phyloP scores from a whole-genome alignment of 1,140 invertebrate species.

The Physella acuta region DNA sequence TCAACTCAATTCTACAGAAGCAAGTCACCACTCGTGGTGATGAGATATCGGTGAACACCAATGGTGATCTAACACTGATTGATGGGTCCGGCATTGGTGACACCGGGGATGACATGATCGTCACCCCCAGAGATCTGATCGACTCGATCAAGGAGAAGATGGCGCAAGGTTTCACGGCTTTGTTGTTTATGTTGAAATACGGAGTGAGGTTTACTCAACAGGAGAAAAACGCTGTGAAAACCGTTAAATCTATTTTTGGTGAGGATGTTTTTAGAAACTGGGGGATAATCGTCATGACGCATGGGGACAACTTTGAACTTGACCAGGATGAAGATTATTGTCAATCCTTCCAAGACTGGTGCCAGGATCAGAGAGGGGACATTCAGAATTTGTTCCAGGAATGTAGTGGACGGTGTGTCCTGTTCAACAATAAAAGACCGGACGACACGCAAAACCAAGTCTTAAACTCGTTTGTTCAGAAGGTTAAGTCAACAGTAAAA shows the following conservation, averaged over 20 bases:
- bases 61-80: no score
- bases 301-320: constrained; percentile 8
- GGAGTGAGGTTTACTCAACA: background rate
- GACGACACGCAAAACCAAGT: no score
- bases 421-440: constrained; percentile 1
- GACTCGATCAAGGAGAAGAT: background rate
- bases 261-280: constrained; percentile 3
- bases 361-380: background rate
- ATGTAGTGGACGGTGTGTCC: background rate
- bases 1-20: background rate
- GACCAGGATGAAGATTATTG: background rate
- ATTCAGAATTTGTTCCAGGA: background rate
- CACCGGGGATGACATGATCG: background rate
- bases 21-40: constrained; percentile 5
- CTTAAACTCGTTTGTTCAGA: no score
- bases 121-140: no score
- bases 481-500: no score
- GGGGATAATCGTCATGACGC: constrained; percentile 8
- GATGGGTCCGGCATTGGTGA: background rate
- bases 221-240: background rate
- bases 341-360: background rate
- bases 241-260: constrained; percentile 4
- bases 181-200: background rate
- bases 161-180: background rate
- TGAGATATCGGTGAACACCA: no score